Conservation (phyloP, 2,797 vertebrate genomes). For the Limnodromus scolopaceus region DNA sequence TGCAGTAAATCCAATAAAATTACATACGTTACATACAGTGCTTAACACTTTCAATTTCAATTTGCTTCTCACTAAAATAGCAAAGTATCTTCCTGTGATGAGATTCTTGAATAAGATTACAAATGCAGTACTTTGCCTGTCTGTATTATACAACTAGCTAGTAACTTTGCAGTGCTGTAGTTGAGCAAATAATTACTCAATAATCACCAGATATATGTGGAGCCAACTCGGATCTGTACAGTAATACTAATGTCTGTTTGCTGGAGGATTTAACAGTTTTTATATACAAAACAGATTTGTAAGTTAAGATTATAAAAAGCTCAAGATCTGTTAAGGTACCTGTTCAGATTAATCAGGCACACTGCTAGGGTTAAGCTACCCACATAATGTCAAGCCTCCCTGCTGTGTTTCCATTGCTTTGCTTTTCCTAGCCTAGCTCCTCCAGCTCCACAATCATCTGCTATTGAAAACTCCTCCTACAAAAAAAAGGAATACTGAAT, state of each 20-base stretch:
- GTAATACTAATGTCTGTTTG: background rate
- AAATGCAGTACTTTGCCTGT: background rate
- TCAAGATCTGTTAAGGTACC: background rate
- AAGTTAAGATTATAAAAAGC: background rate
- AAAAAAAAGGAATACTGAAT: background rate
- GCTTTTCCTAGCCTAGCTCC: background rate
- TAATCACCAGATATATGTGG: background rate
- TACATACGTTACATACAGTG: background rate
- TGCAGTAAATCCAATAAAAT: background rate
- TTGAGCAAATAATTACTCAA: background rate
- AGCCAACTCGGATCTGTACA: background rate
- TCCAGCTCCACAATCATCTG: background rate
- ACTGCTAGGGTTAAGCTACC: background rate
- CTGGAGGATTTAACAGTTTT: background rate
- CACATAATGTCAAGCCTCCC: background rate
- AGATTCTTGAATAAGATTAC: background rate
- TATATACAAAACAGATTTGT: background rate
- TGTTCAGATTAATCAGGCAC: background rate
- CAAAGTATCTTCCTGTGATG: background rate
- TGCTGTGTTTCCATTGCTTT: background rate
- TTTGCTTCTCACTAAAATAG: background rate
- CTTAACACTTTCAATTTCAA: background rate
- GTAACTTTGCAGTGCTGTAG: background rate
- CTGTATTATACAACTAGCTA: background rate
- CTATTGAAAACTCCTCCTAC: background rate